phyloP scores from a whole-genome alignment of 2,113 vertebrate species.

The Sus scrofa region T2T-Sscrofa CM000814.6:41177501-41178000 shows the following conservation, averaged over 20 bases:
- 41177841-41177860: neutral
- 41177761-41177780: conserved; percentile 5
- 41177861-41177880: neutral
- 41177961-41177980: neutral
- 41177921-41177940: neutral
- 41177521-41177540: neutral
- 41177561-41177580: neutral
- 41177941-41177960: neutral
- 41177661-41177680: neutral
- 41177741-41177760: neutral
- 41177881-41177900: neutral
- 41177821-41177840: neutral
- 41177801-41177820: neutral
- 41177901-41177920: neutral
- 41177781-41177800: neutral
- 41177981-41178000: neutral
- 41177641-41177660: neutral
- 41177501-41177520: neutral
- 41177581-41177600: neutral
- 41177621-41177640: neutral
- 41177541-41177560: neutral
- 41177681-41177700: neutral
- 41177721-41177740: neutral
- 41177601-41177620: neutral
- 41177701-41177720: neutral